Evolutionary conservation across 2,113 vertebrate species (phyloP), one percentile per base, ranked within the genome.

Genomic region (Grammomys surdaster): DNA sequence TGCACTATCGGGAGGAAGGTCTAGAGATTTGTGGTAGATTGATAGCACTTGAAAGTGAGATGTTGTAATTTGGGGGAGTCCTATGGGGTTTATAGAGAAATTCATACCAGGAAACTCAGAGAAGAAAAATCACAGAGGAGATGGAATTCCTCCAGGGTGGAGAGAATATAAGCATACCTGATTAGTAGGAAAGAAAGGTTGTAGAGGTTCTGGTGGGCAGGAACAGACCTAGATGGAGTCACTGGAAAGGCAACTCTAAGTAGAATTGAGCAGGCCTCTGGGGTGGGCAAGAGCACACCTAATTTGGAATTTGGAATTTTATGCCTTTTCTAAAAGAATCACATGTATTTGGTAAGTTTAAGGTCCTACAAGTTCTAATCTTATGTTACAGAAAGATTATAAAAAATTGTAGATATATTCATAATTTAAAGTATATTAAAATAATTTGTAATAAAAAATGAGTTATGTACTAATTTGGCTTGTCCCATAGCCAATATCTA

Each of bases 391-490:
- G 54, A 85, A 93, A 54, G 81, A 67, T 48, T 3, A 1, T 12
- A 22, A 63, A 56, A 31, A 89, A 93, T 88, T 93, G 11, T 40
- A 56, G 60, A 40, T 75, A 2, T 40, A 73, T n/a, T 93, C 40
- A 73, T 69, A 48, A 77, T 88, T 93, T 88, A 91, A 84, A 73
- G 51, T 88, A 51, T 17, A 91, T 94, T 58, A 73, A 69, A 93
- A 78, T 56, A 6, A 85, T 60, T 89, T 90, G 75, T 77, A 88
- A 93, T 40, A 85, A 85, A 85, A 78, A 84, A 90, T 77, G 78
- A 89, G 87, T 36, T 33, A 56, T 88, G 43, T 51, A 80, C 7
- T 80, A 51, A 80, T 31, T 43, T 91, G 5, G 20, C 63, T 58
- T 78, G 90, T 48, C 76, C 78, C 63, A 80, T 82, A 65, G 84